These are phyloP conservation scores for Drosophila percnosoma DNA, from an alignment of 2,888 invertebrate genomes.

Conservation along the genomic window DNA sequence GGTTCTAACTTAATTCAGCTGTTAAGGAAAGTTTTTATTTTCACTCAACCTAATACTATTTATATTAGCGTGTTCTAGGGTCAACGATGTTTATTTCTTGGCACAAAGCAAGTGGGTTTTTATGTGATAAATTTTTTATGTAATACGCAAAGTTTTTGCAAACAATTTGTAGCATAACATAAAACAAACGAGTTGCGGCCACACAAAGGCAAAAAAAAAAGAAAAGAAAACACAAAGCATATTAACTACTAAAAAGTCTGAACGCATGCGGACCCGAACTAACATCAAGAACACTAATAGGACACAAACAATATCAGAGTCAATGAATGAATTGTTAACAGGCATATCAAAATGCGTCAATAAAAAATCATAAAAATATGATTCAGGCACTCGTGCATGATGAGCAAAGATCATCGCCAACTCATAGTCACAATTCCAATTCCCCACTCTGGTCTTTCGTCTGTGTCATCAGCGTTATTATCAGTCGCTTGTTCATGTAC, in stretches of 20 bases:
- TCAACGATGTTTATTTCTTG: constrained; percentile 25
- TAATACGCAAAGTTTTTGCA: constrained; percentile 55
- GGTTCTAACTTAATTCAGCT: background rate
- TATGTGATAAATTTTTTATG: constrained; percentile 50
- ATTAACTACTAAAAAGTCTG: constrained; percentile 49
- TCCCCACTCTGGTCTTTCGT: constrained; percentile 4
- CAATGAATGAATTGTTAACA: constrained; percentile 65
- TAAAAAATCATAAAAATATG: constrained; percentile 75
- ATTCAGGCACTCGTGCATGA: constrained; percentile 58
- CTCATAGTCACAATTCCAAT: background rate
- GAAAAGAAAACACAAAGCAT: constrained; percentile 2
- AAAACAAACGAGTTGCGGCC: constrained; percentile 38
- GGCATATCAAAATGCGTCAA: constrained; percentile 61
- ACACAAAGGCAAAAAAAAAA: background rate
- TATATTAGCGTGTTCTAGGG: constrained; percentile 17
- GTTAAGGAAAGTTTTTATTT: constrained; percentile 36
- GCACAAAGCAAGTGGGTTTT: constrained; percentile 38
- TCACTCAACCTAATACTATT: constrained; percentile 15
- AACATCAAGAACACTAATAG: constrained; percentile 35
- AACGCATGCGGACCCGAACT: constrained; percentile 32
- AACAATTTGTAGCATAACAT: constrained; percentile 59
- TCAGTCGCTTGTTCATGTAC: constrained; percentile 49
- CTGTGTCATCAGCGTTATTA: constrained; percentile 65
- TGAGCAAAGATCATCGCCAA: constrained; percentile 48
- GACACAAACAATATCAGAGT: constrained; percentile 31